Base-by-base conservation (phyloP, 2,888 invertebrate genomes). In the Nasonia oneida region DNA sequence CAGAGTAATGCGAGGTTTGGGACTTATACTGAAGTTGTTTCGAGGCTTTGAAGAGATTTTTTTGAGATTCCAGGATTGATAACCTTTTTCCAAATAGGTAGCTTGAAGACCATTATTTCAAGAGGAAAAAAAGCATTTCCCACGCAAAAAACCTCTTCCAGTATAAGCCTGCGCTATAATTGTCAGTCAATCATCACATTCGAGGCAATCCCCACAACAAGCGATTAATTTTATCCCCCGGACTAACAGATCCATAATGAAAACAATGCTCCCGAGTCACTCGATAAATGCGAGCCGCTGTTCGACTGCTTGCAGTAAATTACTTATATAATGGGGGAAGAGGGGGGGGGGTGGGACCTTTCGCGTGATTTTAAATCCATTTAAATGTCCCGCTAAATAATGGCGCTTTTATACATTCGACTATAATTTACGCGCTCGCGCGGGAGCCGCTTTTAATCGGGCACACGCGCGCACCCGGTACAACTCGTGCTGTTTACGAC, bases 321-420 rank as follows among this genome's bases (percentile, higher is more conserved):
- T 64, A 67, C 64, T 77, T 79, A 57, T 71, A 37, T 74, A 83
- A 73, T 78, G 61, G 67, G 8, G 57, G 53, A 53, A 3, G 3
- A 12, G 53, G 53, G 29, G 3, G 8, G 23, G 23, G 23, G 23
- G 23, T 23, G 18, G 53, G 6, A 18, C 18, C 53, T 53, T 53
- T 83, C 42, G 78, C 50, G 53, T 73, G 78, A 73, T 83, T 83
- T 83, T 61, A 64, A 74, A 79, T 14, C 47, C 47, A 64, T 71
- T 76, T 57, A 29, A 77, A 79, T 57, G 37, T 67, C 74, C 74
- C 8, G 42, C 61, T 39, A 79, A 79, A 79, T 75, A 75, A 82
- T 67, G 67, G 14, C 37, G 37, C 64, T 50, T 67, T 82, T 75
- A 15, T 71, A n/a, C 71, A 83, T 84, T 74, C 23, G 47, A 79